Evolutionary conservation across 2,113 vertebrate species (phyloP), one percentile per base, ranked within the genome.

Genomic region (Paraplagusia blochii): DNA sequence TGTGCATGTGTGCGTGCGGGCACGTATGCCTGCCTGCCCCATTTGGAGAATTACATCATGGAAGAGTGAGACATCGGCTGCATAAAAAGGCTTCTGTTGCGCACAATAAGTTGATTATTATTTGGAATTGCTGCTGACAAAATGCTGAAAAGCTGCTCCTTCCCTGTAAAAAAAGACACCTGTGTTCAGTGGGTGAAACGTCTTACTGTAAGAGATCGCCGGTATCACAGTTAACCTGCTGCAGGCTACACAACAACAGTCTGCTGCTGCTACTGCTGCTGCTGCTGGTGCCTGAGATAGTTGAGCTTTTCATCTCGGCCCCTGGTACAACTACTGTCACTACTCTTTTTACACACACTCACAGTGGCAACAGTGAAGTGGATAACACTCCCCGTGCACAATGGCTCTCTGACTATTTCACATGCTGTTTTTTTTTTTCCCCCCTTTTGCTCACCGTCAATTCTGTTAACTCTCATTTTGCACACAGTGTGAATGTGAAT

Each of bases 11-110:
- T 29, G 22, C 22, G 22, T 84, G 85, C 75, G 71, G 16, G 76
- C 74, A 81, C 82, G 85, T 73, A 72, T 14, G 77, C 75, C 77
- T 84, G 80, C 85, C 90, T 91, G 90, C 85, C 87, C 86, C 87
- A 89, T 90, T 90, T 90, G 88, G 79, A 86, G 79, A 89, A 90
- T 90, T 89, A 89, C 88, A 89, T 90, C 88, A 89, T 86, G 85
- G 87, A 84, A 84, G 80, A 78, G 54, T 44, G 81, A 85, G 72
- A 81, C 86, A 84, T 86, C 82, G 77, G 75, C 76, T 52, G 81
- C 82, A 88, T 86, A 84, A 87, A 29, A 82, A 88, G 79, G 77
- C 82, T 82, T 70, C 76, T 81, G 85, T 82, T 85, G 82, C 84
- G 82, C 77, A 73, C 66, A 78, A 84, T 74, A 72, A 84, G 76